Percentiles rank a stretch among this genome's conserved stretches.
Evolutionary conservation across 2,797 vertebrate genomes (phyloP).

Genomic region (Mormyrus hasselquistii): DNA sequence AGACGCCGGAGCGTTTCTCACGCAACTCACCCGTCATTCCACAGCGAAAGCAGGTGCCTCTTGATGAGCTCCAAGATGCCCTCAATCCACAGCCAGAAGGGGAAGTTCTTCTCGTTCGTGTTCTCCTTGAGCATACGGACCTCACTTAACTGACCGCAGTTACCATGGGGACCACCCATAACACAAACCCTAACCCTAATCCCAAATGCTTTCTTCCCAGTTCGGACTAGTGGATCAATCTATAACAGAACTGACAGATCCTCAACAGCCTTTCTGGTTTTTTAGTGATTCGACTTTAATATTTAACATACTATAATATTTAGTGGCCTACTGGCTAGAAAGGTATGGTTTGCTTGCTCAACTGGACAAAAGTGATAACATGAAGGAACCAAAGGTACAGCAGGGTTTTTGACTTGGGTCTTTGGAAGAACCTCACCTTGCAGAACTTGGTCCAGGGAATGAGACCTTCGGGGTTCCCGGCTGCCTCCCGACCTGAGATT

Average conservation of each 20-base stretch:
- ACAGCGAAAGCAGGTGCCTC: constrained; percentile 80
- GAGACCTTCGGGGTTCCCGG: constrained; percentile 67
- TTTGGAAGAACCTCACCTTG: constrained; percentile 66
- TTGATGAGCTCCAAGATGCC: constrained; percentile 94
- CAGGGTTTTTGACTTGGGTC: neutral
- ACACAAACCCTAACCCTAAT: neutral
- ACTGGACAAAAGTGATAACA: neutral
- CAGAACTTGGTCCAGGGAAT: constrained; percentile 93
- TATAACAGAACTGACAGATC: neutral
- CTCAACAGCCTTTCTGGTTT: neutral
- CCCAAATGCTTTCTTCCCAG: neutral
- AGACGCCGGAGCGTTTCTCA: neutral
- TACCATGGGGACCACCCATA: neutral
- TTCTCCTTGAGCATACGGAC: constrained; percentile 59
- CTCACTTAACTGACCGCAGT: neutral
- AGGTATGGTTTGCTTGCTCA: neutral
- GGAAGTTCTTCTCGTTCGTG: constrained; percentile 78
- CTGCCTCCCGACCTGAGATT: constrained; percentile 53
- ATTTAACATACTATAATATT: neutral
- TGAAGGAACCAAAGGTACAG: neutral
- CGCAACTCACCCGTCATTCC: constrained; percentile 87
- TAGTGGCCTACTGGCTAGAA: neutral
- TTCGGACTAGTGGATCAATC: neutral
- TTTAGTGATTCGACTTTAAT: neutral
- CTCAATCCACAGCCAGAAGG: constrained; percentile 98